Evolutionary conservation across 1,140 invertebrate genomes (phyloP).

Genomic region (Hyposmocoma kahamanoa): DNA sequence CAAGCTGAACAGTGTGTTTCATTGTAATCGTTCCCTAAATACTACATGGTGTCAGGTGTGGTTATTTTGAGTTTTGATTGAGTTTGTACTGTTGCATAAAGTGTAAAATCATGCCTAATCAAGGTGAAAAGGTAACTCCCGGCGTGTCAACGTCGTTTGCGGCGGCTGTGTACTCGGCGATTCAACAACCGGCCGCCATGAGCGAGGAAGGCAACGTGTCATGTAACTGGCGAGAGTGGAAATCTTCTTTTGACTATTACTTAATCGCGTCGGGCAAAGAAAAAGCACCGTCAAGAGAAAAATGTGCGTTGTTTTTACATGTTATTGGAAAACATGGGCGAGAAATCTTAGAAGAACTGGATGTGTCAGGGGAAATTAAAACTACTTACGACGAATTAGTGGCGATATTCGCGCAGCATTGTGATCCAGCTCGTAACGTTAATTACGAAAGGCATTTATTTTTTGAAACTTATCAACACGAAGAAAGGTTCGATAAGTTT

Average conservation of each 20-base stretch:
- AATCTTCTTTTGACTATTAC: slow-evolving; percentile 16
- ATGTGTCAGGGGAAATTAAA: slow-evolving; percentile 2
- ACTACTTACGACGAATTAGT: slow-evolving; percentile 2
- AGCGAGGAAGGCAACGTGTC: slow-evolving; percentile 6
- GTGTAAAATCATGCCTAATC: no score
- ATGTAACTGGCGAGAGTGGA: slow-evolving; percentile 15
- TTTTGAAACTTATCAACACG: slow-evolving; percentile 2
- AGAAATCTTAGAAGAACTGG: slow-evolving; percentile 14
- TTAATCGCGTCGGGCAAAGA: slow-evolving; percentile 12
- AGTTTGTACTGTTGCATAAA: no score
- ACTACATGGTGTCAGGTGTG: no score
- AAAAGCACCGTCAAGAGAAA: background rate
- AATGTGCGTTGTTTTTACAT: slow-evolving; percentile 16
- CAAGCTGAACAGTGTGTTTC: no score
- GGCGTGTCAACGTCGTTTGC: no score
- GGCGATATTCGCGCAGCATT: slow-evolving; percentile 5
- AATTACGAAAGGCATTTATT: slow-evolving; percentile 16
- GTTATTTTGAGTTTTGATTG: no score
- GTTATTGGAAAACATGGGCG: slow-evolving; percentile 15
- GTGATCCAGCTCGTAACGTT: slow-evolving; percentile 10
- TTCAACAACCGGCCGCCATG: slow-evolving; percentile 11
- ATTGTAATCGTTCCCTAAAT: no score
- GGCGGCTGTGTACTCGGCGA: background rate
- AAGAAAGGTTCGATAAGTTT: background rate
- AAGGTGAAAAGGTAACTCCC: no score